Conservation (phyloP, 1,140 invertebrate species). For the Formica selysi region DNA sequence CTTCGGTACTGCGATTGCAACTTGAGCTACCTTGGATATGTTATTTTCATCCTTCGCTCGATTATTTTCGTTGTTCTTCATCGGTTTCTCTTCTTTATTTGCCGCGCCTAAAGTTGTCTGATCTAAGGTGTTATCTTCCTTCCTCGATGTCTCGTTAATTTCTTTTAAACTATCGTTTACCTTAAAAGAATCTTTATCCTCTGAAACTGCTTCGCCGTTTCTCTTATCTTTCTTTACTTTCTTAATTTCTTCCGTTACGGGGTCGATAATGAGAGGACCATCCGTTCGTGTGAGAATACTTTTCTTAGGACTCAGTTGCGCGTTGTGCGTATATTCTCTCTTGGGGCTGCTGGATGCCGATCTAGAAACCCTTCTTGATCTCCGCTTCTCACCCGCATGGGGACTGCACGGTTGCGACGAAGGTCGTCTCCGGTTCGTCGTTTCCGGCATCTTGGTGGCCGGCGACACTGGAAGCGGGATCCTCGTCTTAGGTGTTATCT, state of each 20-base stretch:
- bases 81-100: conserved; percentile 5
- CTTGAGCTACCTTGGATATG: neutral
- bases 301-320: conserved; percentile 83
- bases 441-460: conserved; percentile 80
- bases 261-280: neutral
- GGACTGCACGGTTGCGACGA: conserved; percentile 77
- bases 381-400: conserved; percentile 41
- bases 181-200: neutral
- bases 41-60: neutral
- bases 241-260: conserved; percentile 36
- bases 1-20: neutral
- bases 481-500: conserved; percentile 72
- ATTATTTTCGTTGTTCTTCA: neutral
- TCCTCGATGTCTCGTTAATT: neutral
- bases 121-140: conserved; percentile 13
- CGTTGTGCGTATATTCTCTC: conserved; percentile 80
- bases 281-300: conserved; percentile 78
- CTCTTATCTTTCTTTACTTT: neutral
- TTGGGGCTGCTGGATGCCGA: conserved; percentile 84
- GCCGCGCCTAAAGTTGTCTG: neutral
- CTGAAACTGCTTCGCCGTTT: neutral
- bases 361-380: conserved; percentile 20
- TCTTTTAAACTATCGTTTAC: neutral
- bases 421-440: conserved; percentile 57
- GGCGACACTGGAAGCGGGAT: conserved; percentile 85